Evolutionary conservation across 1,140 invertebrate genomes (phyloP).

Genomic region (Aphaenogaster ashmeadi): DNA sequence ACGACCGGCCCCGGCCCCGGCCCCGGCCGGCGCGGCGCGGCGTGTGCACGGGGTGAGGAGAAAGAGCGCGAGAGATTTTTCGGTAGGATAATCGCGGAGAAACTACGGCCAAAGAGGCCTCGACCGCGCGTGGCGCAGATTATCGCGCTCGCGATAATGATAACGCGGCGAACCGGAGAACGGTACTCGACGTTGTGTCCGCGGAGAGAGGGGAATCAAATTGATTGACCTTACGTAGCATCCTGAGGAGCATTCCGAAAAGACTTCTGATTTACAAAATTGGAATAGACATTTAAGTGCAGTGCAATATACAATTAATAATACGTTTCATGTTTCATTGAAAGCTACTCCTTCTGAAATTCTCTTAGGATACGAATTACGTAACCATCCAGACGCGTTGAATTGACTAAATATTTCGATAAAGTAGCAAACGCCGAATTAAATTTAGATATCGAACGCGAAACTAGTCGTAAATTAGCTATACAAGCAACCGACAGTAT

Average conservation of each 20-base stretch:
- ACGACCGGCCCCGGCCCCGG: conserved; percentile 33
- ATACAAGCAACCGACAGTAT: too few relatives aligned
- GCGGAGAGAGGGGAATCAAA: background rate
- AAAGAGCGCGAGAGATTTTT: conserved; percentile 73
- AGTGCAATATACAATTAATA: background rate
- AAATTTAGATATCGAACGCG: too few relatives aligned
- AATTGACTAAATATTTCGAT: background rate
- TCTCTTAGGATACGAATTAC: background rate
- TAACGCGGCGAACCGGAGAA: conserved; percentile 16
- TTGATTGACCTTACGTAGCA: background rate
- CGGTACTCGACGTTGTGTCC: conserved; percentile 16
- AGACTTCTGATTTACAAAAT: background rate
- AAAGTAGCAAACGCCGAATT: too few relatives aligned
- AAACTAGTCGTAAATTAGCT: too few relatives aligned
- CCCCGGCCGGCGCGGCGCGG: background rate
- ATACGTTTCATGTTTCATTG: background rate
- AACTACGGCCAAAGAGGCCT: conserved; percentile 47
- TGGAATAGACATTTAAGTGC: background rate
- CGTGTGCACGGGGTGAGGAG: conserved; percentile 19
- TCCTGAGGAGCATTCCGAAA: background rate
- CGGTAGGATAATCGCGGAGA: conserved; percentile 75
- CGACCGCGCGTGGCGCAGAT: conserved; percentile 49
- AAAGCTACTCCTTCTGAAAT: background rate
- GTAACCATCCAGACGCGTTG: background rate
- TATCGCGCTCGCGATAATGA: conserved; percentile 51